phyloP scores from a whole-genome alignment of 2,888 invertebrate species.

The Aspidapion aeneum region DNA sequence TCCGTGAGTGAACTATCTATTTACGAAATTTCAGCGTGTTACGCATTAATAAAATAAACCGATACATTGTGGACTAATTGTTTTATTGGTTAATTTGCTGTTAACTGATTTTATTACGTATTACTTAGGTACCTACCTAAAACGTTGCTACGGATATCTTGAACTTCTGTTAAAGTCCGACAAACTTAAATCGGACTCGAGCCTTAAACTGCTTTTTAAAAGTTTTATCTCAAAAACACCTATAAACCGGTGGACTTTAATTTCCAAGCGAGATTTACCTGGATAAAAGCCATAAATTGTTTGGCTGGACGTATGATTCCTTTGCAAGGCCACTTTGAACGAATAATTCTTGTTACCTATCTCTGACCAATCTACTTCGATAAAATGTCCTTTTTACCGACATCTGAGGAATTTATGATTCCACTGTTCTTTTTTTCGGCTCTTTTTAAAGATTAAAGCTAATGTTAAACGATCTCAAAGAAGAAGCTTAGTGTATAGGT shows the following conservation, averaged over 20 bases:
- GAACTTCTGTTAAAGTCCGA: too few species aligned
- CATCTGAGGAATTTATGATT: constrained; percentile 2
- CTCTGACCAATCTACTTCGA: constrained; percentile 1
- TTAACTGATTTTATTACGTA: too few species aligned
- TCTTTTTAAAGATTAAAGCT: not conserved
- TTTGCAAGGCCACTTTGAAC: constrained; percentile 1
- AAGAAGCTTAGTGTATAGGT: too few species aligned
- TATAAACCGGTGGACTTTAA: constrained; percentile 2
- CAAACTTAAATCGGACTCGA: not conserved
- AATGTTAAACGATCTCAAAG: too few species aligned
- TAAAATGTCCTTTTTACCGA: not conserved
- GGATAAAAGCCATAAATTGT: constrained; percentile 3
- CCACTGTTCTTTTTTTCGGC: not conserved
- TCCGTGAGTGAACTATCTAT: too few species aligned
- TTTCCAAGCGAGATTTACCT: constrained; percentile 1
- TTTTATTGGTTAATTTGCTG: too few species aligned
- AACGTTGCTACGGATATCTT: too few species aligned
- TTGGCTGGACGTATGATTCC: constrained; percentile 2
- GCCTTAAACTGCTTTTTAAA: not conserved
- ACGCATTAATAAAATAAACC: too few species aligned
- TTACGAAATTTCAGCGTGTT: too few species aligned
- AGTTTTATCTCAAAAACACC: not conserved
- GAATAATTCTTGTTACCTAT: constrained; percentile 2
- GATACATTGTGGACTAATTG: too few species aligned
- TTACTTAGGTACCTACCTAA: too few species aligned